Percentiles rank a stretch among this genome's conserved stretches.
phyloP scores from a whole-genome alignment of 1,140 invertebrate species.

The Ceratina australensis region DNA sequence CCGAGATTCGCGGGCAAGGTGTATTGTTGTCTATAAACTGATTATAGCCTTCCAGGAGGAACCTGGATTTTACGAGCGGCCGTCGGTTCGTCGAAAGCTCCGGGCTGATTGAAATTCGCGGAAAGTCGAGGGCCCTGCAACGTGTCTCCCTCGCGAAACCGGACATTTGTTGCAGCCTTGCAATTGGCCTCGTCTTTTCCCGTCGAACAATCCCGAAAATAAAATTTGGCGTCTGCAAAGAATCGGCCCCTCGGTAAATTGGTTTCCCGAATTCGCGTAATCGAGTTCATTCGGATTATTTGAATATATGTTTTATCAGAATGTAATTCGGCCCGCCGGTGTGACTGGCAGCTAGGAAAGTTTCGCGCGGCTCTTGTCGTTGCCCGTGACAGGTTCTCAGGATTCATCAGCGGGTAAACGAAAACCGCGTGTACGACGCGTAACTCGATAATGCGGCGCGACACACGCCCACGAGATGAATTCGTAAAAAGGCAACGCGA shows the following conservation, averaged over 20 bases:
- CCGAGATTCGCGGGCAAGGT: too few species aligned
- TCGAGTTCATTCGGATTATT: too few species aligned
- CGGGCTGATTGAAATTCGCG: conserved; percentile 38
- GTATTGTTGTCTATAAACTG: conserved; percentile 20
- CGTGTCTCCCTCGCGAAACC: not conserved
- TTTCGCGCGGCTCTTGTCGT: not conserved
- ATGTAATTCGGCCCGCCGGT: too few species aligned
- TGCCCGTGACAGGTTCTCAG: conserved; percentile 12
- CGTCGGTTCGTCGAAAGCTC: conserved; percentile 8
- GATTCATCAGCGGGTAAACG: conserved; percentile 15
- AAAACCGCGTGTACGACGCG: not conserved
- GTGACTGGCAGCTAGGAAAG: not conserved
- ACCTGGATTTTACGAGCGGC: conserved; percentile 17
- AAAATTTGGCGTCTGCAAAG: not conserved
- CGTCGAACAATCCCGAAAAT: not conserved
- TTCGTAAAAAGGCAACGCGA: not conserved
- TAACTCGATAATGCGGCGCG: conserved; percentile 24
- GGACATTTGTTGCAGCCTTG: conserved; percentile 38
- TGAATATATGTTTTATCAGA: too few species aligned
- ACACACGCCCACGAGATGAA: conserved; percentile 15
- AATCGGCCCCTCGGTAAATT: not conserved
- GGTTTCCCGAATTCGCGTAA: too few species aligned
- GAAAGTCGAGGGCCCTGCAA: conserved; percentile 24
- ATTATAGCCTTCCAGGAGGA: conserved; percentile 9
- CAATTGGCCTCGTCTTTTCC: not conserved